phyloP scores from a whole-genome alignment of 64 coral and sea anemone genomes.

The Astreopora myriophthalma region DNA sequence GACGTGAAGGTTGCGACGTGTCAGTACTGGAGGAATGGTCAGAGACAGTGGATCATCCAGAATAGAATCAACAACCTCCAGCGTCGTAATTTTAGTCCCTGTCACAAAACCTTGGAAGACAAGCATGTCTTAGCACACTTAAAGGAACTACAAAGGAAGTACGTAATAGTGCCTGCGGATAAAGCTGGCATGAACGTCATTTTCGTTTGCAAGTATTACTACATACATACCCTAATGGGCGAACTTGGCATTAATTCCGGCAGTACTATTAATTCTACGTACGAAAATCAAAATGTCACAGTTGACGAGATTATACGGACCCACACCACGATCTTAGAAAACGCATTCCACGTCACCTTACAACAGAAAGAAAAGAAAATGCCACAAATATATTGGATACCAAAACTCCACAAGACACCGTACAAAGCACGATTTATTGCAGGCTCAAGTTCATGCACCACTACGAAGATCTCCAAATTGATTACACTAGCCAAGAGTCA shows the following conservation, averaged over 20 bases:
- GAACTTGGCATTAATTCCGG: background rate
- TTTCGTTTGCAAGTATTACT: background rate
- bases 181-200: conserved; percentile 19
- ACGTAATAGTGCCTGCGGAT: conserved; percentile 34
- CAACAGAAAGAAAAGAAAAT: background rate
- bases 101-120: background rate
- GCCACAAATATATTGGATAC: conserved; percentile 23
- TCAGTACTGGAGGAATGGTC: background rate
- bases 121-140: background rate
- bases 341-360: background rate
- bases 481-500: background rate
- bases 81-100: too few relatives aligned
- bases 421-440: conserved; percentile 7
- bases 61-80: too few relatives aligned
- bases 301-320: background rate
- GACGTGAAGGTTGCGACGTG: too few relatives aligned
- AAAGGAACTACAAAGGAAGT: background rate
- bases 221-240: background rate
- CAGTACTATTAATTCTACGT: background rate
- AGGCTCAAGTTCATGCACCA: conserved; percentile 24
- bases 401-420: conserved; percentile 12
- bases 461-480: conserved; percentile 18
- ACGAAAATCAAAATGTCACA: background rate
- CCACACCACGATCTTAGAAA: background rate
- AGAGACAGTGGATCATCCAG: background rate